Evolutionary conservation across 2,888 invertebrate genomes (phyloP), one percentile per base, ranked within the genome.

Genomic region (Lasioglossum vierecki): DNA sequence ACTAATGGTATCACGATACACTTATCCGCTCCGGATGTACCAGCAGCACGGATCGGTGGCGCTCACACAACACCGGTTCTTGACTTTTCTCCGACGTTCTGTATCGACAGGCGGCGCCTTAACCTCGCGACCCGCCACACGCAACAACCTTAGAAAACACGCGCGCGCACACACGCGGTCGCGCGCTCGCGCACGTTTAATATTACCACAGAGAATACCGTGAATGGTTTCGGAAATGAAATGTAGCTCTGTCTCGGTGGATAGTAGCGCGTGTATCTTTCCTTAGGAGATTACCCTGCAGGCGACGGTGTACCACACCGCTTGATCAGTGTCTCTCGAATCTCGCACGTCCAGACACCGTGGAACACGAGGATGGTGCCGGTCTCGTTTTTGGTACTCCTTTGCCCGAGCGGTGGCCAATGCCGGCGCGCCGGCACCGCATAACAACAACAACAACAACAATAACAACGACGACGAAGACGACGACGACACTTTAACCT

Each of bases 381-480:
- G 83, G 82, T 82, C 87, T 87, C 88, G 84, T 73, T 88, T 82
- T 68, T 72, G 89, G 78, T 87, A 89, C 83, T 88, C 87, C 87
- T 87, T 89, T 89, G 89, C 87, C 86, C 89, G 91, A 89, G 89
- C 91, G 90, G 90, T 91, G 89, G 90, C 89, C 90, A 90, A 88
- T 90, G 86, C 90, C 91, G 92, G 91, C 89, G 90, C 90, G 89
- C 90, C 92, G 90, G 92, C 91, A 89, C 93, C 86, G 73, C 82
- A 85, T 83, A 87, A 82, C 85, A 87, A 85, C 80, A 80, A 82
- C 73, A 63, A 83, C 85, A 71, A 82, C 83, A 83, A 80, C 88
- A 83, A 87, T 80, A 84, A 71, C 44, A 44, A 80, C 76, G 60
- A 86, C 80, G 72, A 84, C 84, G 84, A 84, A 78, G 79, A 85